A percentile compares a stretch with the other conserved stretches of the same genome.
phyloP scores from a whole-genome alignment of 2,113 vertebrate species.

The Siniperca chuatsi region DNA sequence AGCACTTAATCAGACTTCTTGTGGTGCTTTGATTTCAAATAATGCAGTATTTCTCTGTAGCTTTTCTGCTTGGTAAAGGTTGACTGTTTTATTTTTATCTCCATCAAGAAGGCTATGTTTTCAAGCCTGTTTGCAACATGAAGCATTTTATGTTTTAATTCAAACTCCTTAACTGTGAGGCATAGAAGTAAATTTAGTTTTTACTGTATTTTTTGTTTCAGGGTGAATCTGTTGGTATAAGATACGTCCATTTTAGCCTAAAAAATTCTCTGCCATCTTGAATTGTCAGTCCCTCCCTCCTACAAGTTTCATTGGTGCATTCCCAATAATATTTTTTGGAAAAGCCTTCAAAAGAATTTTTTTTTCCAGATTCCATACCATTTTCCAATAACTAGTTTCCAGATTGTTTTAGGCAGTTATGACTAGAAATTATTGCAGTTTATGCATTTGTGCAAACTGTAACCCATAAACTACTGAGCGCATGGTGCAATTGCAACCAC shows the following conservation, averaged over 20 bases:
- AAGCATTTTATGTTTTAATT: not conserved
- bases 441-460: not conserved
- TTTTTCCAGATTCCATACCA: not conserved
- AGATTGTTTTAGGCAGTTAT: not conserved
- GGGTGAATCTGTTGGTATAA: not conserved
- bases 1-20: not conserved
- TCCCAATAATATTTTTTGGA: not conserved
- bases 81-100: not conserved
- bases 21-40: not conserved
- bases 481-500: not conserved
- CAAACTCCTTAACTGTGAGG: not conserved
- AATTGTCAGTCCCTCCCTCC: not conserved
- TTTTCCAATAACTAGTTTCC: not conserved
- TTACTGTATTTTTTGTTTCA: not conserved
- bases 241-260: not conserved
- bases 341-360: not conserved
- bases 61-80: not conserved
- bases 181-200: not conserved
- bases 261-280: not conserved
- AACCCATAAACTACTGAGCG: not conserved
- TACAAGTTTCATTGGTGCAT: not conserved
- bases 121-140: not conserved
- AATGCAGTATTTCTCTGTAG: not conserved
- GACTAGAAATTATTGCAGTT: not conserved
- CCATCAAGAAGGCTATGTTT: not conserved